Base-by-base conservation (phyloP, 64 coral and sea anemone species). In the Platygyra sinensis region DNA sequence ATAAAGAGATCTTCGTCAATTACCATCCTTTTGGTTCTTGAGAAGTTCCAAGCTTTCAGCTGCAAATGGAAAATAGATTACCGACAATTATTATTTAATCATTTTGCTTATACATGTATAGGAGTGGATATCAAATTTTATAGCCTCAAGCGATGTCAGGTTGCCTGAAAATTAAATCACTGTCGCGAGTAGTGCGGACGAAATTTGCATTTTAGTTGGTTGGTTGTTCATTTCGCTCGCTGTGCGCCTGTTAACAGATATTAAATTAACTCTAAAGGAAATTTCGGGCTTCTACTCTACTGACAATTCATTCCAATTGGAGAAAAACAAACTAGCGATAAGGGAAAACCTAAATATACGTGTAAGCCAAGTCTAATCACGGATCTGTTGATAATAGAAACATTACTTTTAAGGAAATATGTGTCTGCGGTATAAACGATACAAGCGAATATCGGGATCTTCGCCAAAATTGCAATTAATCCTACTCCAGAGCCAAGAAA, bases 11-110 rank as follows among this genome's bases (percentile, higher is more conserved):
- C n/a, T 42, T 55, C 10, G 30, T 14, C 25, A 29, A 57, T 14
- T 52, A 29, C n/a, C 12, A 27, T 12, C 49, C 32, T 85, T 51
- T 49, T 36, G 30, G 65, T 85, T 46, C 10, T 67, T 10, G 8
- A 85, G 81, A 67, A 85, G 81, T 6, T 50, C 13, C 36, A 71
- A 71, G 62, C 4, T 85, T 71, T 85, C 81, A 50, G 30, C 81
- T 85, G 62, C 30, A 85, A 71, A 54, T 50, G 19, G 16, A 3
- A 39, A 33, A 32, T 18, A 80, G 15, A 27, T 30, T 18, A 46
- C 7, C 38, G 49, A 76, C 39, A 22, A n/a, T 69, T 27, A 69
- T n/a, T 69, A 69, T 10, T 29, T 69, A 69, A 69, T 69, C 22
- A 69, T 29, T 65, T 24, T 25, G 22, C 65, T 67, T 1, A 57